A percentile compares a stretch with the other conserved stretches of the same genome.
phyloP scores from a whole-genome alignment of 2,888 invertebrate species.

The Mythimna albipuncta region DNA sequence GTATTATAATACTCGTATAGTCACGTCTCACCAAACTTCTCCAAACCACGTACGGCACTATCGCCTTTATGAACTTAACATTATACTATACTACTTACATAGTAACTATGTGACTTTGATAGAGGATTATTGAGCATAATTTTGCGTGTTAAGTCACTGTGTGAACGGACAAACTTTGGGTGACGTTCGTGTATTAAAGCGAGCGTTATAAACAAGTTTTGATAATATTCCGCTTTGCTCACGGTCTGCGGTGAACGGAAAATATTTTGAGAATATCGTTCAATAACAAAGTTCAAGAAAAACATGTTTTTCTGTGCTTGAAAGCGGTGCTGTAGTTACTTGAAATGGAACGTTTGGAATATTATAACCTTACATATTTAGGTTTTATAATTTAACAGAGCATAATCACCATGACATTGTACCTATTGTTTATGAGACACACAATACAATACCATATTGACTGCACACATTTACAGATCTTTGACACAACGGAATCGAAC shows the following conservation, averaged over 20 bases:
- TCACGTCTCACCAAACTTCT: constrained; percentile 53
- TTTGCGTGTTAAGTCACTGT: constrained; percentile 51
- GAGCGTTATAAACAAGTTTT: constrained; percentile 57
- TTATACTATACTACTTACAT: constrained; percentile 50
- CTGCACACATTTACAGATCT: neutral
- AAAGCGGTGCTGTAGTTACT: constrained; percentile 27
- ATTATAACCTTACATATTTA: constrained; percentile 16
- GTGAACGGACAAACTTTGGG: constrained; percentile 53
- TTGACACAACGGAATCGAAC: neutral
- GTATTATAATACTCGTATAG: constrained; percentile 37
- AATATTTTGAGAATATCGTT: constrained; percentile 59
- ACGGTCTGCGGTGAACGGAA: constrained; percentile 47
- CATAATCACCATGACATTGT: neutral
- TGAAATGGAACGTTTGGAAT: constrained; percentile 20
- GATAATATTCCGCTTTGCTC: constrained; percentile 45
- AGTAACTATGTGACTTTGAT: constrained; percentile 55
- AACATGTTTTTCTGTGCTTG: constrained; percentile 57
- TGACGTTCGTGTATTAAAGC: constrained; percentile 53
- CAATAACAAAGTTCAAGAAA: constrained; percentile 61
- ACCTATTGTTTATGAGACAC: neutral
- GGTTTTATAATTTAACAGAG: neutral
- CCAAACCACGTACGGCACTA: constrained; percentile 56
- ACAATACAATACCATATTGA: neutral
- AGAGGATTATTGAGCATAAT: constrained; percentile 62
- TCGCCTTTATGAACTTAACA: constrained; percentile 56